A percentile compares a stretch with the other conserved stretches of the same genome.
Conservation (phyloP, 2,113 vertebrate species). For the Antennarius striatus region DNA sequence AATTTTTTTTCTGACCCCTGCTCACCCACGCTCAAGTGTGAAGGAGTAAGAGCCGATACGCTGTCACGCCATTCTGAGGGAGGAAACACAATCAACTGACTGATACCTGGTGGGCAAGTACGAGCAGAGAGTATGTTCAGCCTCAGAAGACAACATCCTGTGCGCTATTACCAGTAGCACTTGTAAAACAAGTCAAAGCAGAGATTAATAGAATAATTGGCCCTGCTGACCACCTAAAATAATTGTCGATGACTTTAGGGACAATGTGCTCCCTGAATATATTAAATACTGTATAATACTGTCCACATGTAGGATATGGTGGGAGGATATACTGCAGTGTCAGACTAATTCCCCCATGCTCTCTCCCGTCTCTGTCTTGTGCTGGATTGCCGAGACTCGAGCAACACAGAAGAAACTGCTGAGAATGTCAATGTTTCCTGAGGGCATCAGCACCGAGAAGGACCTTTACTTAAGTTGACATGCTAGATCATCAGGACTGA, state of each 20-base stretch:
- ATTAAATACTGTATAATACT: slow-evolving; percentile 22
- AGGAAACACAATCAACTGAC: too few species aligned
- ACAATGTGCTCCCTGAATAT: slow-evolving; percentile 25
- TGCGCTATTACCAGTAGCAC: too few species aligned
- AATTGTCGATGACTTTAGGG: slow-evolving; percentile 23
- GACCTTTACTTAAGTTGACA: slow-evolving; percentile 65
- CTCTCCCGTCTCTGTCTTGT: background rate
- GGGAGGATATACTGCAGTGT: too few species aligned
- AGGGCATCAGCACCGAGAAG: slow-evolving; percentile 39
- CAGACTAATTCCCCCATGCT: slow-evolving; percentile 1
- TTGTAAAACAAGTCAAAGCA: too few species aligned
- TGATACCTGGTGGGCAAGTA: too few species aligned
- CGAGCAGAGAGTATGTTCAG: too few species aligned
- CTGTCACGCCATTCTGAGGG: too few species aligned
- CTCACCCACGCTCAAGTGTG: too few species aligned
- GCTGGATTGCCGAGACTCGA: slow-evolving; percentile 1
- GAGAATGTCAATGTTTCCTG: slow-evolving; percentile 56
- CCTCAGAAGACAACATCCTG: too few species aligned
- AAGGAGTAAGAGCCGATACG: too few species aligned
- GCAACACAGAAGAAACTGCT: slow-evolving; percentile 10
- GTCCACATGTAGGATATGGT: background rate
- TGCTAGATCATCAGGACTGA: slow-evolving; percentile 63
- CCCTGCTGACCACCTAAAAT: slow-evolving; percentile 46
- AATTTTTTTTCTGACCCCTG: too few species aligned
- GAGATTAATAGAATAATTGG: too few species aligned